Percentiles rank a stretch among this genome's conserved stretches.
phyloP scores from a whole-genome alignment of 92 coral and sea anemone genomes.

The Siderastrea siderea region DNA sequence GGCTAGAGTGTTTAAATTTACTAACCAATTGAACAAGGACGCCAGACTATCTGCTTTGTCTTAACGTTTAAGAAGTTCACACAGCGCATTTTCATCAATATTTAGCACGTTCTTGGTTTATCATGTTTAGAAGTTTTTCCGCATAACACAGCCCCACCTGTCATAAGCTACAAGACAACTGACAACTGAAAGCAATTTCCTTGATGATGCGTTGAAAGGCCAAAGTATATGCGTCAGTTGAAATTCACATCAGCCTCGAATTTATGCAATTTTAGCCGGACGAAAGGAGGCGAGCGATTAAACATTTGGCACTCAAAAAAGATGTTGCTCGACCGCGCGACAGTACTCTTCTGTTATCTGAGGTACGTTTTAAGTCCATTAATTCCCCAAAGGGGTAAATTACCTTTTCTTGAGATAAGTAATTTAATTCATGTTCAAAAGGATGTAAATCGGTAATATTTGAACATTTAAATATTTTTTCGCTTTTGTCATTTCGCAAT shows the following conservation, averaged over 20 bases:
- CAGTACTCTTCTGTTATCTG: background rate
- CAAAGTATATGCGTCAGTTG: slow-evolving; percentile 11
- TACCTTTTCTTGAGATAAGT: background rate
- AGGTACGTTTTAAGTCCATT: slow-evolving; percentile 13
- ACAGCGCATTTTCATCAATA: slow-evolving; percentile 1
- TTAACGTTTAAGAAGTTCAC: background rate
- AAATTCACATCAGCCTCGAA: slow-evolving; percentile 13
- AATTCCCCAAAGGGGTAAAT: background rate
- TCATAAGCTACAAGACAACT: slow-evolving; percentile 6
- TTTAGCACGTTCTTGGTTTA: background rate
- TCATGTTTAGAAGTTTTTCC: background rate
- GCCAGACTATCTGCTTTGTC: background rate
- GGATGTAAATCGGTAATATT: slow-evolving; percentile 2
- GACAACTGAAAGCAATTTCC: slow-evolving; percentile 34
- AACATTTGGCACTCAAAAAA: background rate
- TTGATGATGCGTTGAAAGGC: slow-evolving; percentile 35
- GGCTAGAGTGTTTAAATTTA: background rate
- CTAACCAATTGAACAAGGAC: background rate
- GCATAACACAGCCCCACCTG: slow-evolving; percentile 23
- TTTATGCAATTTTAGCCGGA: slow-evolving; percentile 4
- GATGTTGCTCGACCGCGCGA: too few relatives aligned
- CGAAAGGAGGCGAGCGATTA: background rate
- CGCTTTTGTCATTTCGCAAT: background rate
- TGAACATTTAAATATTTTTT: background rate
- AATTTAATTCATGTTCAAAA: background rate